These are phyloP conservation scores for Heliconius himera DNA, from an alignment of 1,140 invertebrate species.

Conservation along the genomic window DNA sequence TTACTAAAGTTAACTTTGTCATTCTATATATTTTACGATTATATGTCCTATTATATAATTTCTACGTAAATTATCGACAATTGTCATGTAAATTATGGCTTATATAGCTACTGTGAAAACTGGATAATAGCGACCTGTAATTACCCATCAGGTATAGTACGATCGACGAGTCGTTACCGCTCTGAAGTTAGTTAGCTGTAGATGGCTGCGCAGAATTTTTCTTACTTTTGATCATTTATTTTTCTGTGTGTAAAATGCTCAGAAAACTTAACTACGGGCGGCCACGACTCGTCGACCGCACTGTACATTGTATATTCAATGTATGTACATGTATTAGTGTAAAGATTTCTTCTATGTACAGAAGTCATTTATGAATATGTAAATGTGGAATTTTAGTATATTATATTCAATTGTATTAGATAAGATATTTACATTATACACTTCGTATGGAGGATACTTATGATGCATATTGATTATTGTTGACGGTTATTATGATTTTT, in stretches of 20 bases:
- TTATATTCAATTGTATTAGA: background rate
- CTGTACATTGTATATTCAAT: too few relatives aligned
- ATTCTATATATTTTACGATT: too few relatives aligned
- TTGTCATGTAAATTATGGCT: constrained; percentile 10
- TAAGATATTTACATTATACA: background rate
- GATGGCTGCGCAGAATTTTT: too few relatives aligned
- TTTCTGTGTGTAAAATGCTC: too few relatives aligned
- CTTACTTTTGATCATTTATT: too few relatives aligned
- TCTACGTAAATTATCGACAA: background rate
- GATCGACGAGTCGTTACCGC: background rate
- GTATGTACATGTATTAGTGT: constrained; percentile 31
- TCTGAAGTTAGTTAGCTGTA: too few relatives aligned
- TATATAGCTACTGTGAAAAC: background rate
- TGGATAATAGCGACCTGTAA: constrained; percentile 18
- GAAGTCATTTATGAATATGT: constrained; percentile 34
- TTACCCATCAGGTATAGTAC: constrained; percentile 22
- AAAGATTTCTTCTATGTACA: constrained; percentile 45
- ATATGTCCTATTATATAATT: background rate
- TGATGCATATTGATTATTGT: background rate
- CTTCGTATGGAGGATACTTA: background rate
- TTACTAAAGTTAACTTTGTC: too few relatives aligned
- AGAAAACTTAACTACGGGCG: too few relatives aligned
- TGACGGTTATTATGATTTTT: background rate
- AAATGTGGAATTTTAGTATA: constrained; percentile 24
- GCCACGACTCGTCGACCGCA: too few relatives aligned